Percentiles rank a stretch among this genome's conserved stretches.
phyloP scores from a whole-genome alignment of 2,888 invertebrate genomes.

The Dichetophora obliterata region DNA sequence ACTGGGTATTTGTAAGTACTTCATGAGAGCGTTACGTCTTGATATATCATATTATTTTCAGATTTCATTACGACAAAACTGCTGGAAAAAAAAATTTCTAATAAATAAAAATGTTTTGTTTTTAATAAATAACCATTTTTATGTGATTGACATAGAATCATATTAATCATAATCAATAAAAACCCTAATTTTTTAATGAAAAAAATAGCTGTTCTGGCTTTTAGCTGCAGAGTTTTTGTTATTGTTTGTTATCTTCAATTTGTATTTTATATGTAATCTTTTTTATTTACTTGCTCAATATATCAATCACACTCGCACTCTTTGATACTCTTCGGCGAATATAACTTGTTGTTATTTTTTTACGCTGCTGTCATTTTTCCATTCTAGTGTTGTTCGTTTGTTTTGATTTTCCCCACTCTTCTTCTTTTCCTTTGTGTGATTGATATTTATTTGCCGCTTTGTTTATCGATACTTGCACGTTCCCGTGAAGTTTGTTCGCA shows the following conservation, averaged over 20 bases:
- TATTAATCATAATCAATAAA: not conserved
- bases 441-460: not conserved
- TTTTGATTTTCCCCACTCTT: not conserved
- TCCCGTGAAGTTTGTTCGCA: no score
- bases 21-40: slow-evolving; percentile 20
- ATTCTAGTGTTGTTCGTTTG: slow-evolving; percentile 4
- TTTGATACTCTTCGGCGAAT: no score
- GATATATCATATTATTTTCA: no score
- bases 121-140: not conserved
- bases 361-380: not conserved
- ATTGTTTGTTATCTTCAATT: not conserved
- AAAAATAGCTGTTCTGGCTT: no score
- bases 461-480: not conserved
- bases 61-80: no score
- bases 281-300: not conserved
- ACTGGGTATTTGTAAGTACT: slow-evolving; percentile 67
- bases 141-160: not conserved
- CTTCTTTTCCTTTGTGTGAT: not conserved
- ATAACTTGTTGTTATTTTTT: not conserved
- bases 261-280: not conserved
- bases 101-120: not conserved
- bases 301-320: no score
- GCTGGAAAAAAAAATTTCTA: no score
- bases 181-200: no score
- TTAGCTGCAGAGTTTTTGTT: not conserved